Evolutionary conservation across 2,888 invertebrate species (phyloP).

Genomic region (Harpalus rubripes): DNA sequence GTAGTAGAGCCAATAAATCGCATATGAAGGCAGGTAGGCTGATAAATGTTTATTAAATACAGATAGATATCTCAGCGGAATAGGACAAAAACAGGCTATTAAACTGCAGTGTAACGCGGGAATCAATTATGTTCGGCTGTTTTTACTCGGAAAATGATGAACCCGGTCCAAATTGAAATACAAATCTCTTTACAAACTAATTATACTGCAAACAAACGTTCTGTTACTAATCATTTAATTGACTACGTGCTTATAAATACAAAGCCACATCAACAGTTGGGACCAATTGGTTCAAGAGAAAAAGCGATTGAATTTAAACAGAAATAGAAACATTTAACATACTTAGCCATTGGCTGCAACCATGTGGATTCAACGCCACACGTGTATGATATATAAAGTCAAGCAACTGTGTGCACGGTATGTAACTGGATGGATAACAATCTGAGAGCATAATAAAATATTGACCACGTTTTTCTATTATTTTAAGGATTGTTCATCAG

Average conservation of each 20-base stretch:
- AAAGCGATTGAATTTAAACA: too few species aligned
- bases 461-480: too few species aligned
- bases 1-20: not conserved
- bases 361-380: too few species aligned
- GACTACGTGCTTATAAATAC: constrained; percentile 5
- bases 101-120: too few species aligned
- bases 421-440: too few species aligned
- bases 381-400: too few species aligned
- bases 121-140: constrained; percentile 12
- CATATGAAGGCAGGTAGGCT: not conserved
- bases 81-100: constrained; percentile 18
- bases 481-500: too few species aligned
- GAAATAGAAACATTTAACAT: too few species aligned
- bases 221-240: constrained; percentile 26
- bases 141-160: constrained; percentile 25
- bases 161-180: constrained; percentile 13
- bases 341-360: too few species aligned
- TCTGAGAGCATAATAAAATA: too few species aligned
- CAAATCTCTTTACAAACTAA: constrained; percentile 27
- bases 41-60: not conserved
- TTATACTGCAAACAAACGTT: constrained; percentile 9
- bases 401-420: too few species aligned
- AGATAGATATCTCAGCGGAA: not conserved
- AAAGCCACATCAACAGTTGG: constrained; percentile 2
- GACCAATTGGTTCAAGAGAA: not conserved